These are phyloP conservation scores for Agrypnus murinus DNA, from an alignment of 2,888 invertebrate species.

Conservation along the genomic window DNA sequence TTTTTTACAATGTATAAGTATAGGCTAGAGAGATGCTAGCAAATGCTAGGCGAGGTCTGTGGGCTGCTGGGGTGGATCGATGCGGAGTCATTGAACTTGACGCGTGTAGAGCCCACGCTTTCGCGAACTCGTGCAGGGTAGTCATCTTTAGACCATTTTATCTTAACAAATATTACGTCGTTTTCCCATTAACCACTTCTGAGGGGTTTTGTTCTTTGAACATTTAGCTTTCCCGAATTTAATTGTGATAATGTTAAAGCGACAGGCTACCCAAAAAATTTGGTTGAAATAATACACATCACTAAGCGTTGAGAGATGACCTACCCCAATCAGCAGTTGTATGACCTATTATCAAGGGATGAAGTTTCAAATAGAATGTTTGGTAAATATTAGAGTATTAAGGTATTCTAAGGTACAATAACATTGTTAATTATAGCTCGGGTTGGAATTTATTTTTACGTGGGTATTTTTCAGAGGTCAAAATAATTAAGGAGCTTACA, in stretches of 20 bases:
- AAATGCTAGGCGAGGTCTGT: slow-evolving; percentile 62
- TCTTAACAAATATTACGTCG: slow-evolving; percentile 35
- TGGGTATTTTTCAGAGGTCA: too few relatives aligned
- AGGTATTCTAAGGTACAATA: too few relatives aligned
- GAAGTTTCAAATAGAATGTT: too few relatives aligned
- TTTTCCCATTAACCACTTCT: slow-evolving; percentile 16
- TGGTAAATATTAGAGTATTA: too few relatives aligned
- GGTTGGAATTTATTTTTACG: too few relatives aligned
- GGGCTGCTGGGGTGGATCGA: slow-evolving; percentile 63
- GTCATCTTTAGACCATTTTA: slow-evolving; percentile 38
- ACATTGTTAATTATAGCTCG: too few relatives aligned
- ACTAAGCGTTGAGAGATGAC: not conserved
- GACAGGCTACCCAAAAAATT: too few relatives aligned
- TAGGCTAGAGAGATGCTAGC: slow-evolving; percentile 53
- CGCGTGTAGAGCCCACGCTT: slow-evolving; percentile 60
- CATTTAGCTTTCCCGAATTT: not conserved
- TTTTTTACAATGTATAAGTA: slow-evolving; percentile 52
- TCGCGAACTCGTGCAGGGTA: slow-evolving; percentile 46
- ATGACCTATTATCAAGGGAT: too few relatives aligned
- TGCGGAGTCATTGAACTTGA: slow-evolving; percentile 63
- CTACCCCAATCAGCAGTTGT: slow-evolving; percentile 12
- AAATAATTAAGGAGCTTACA: too few relatives aligned
- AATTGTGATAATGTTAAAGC: not conserved
- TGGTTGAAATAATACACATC: too few relatives aligned
- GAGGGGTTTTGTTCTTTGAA: slow-evolving; percentile 1